Base-by-base conservation (phyloP, 2,113 vertebrate genomes). In the Oxyura jamaicensis region DNA sequence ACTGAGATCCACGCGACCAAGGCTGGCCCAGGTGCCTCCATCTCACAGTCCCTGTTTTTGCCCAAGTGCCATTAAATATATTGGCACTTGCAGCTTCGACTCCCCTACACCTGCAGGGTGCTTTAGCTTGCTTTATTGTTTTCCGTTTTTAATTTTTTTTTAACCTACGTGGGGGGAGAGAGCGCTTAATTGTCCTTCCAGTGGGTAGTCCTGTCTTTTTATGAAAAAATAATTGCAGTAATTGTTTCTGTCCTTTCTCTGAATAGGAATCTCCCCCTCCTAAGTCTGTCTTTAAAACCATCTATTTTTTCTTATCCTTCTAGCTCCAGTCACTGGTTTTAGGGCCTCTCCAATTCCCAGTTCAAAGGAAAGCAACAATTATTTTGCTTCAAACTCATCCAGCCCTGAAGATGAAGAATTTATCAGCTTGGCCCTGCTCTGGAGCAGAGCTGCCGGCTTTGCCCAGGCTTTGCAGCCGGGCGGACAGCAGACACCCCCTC, bases 401-500 rank as follows among this genome's bases (percentile, higher is more conserved):
- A 74, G 53, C 18, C 58, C 58, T 11, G 48, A 94, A 90, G 88
- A 90, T 68, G 91, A 93, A 55, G 86, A 88, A 85, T 90, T 78
- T 91, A 59, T 90, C 50, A 41, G 65, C 73, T 91, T 89, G 90
- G 79, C 50, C 21, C 39, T 3, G 2, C 35, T 73, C 60, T 22
- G 83, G 59, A 87, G 48, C 26, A 58, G 72, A 89, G 63, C 17
- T n/a, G 13, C 86, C 69, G 73, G 75, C 63, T 75, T 69, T 74
- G 59, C 76, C 17, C 52, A 62, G 41, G 44, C 13, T 66, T 41
- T 4, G 16, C 1, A 2, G 52, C 28, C 1, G 18, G 29, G 28
- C 59, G 71, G 12, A 46, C 13, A 50, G 31, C 18, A 6, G 2
- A 55, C 2, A 11, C 14, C 48, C 53, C 6, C 18, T 33, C 26